phyloP scores from a whole-genome alignment of 2,888 invertebrate genomes.

The Zaprionus bogoriensis region DNA sequence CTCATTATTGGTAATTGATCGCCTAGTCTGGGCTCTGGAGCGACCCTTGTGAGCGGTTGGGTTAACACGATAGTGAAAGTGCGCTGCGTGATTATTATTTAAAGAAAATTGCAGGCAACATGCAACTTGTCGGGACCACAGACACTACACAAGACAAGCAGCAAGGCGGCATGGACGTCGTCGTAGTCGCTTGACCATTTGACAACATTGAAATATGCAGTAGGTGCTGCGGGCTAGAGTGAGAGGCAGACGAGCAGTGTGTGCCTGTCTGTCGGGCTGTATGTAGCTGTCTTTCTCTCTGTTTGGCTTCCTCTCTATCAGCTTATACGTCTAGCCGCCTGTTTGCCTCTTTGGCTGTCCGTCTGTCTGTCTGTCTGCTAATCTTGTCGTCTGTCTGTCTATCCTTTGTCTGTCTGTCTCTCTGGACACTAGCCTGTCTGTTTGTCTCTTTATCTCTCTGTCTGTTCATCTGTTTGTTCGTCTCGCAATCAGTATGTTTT shows the following conservation, averaged over 20 bases:
- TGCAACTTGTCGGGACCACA: constrained; percentile 54
- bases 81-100: constrained; percentile 61
- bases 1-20: constrained; percentile 8
- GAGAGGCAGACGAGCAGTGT: neutral
- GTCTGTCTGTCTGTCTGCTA: no score
- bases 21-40: neutral
- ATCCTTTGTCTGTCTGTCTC: no score
- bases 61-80: constrained; percentile 70
- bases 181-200: constrained; percentile 13
- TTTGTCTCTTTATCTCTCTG: no score
- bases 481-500: no score
- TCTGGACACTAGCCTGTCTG: no score
- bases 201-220: constrained; percentile 41
- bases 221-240: neutral
- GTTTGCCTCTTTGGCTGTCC: no score
- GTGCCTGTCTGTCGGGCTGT: no score
- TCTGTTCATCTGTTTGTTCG: no score
- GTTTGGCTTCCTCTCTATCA: no score
- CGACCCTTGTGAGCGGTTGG: constrained; percentile 13
- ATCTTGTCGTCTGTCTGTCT: no score
- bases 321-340: no score
- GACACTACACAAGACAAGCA: constrained; percentile 46
- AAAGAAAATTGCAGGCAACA: constrained; percentile 66
- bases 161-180: constrained; percentile 13
- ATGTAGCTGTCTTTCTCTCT: no score